Evolutionary conservation across 92 coral and sea anemone genomes (phyloP), one percentile per base, ranked within the genome.

Genomic region (Palythoa grandiflora): DNA sequence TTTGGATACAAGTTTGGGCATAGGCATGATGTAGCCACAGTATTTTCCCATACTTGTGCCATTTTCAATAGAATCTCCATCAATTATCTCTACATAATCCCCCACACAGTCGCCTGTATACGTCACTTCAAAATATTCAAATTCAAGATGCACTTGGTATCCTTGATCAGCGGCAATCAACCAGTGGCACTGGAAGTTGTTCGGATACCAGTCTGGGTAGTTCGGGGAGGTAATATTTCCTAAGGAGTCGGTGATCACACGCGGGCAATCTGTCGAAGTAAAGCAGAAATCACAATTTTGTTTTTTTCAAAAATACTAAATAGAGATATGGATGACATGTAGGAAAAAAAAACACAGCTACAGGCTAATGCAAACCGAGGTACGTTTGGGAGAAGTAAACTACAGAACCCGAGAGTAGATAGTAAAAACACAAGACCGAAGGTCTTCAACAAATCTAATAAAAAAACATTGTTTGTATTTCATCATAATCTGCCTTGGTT

Each of bases 141-240:
- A 84, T 1, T 90, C 87, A 15, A 91, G 88, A 68, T 91, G 90
- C 75, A 91, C 90, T 83, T 91, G 92, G 47, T 91, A 91, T 1
- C 94, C 94, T 38, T 63, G 92, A 12, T 53, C 84, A 70, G 87
- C 83, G 84, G 89, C 71, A 19, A 91, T 91, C 83, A 84, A 83
- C 94, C 94, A 91, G 6, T 78, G 86, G 57, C 94, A 91, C 52
- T 91, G 63, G 90, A 84, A 91, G 79, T 78, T 84, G 52, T 85
- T 85, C 50, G 94, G 94, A 87, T 91, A 91, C 71, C 89, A 91
- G 89, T 91, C 94, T 19, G 94, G 92, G 52, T 91, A 91, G 88
- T 91, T 91, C 55, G 94, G 94, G 17, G 94, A 91, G 71, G 87
- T 75, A 65, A 91, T 78, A 54, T 75, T 79, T 50, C 94, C 94